Conservation (phyloP, 2,113 vertebrate species). For the Microtus richardsoni region DNA sequence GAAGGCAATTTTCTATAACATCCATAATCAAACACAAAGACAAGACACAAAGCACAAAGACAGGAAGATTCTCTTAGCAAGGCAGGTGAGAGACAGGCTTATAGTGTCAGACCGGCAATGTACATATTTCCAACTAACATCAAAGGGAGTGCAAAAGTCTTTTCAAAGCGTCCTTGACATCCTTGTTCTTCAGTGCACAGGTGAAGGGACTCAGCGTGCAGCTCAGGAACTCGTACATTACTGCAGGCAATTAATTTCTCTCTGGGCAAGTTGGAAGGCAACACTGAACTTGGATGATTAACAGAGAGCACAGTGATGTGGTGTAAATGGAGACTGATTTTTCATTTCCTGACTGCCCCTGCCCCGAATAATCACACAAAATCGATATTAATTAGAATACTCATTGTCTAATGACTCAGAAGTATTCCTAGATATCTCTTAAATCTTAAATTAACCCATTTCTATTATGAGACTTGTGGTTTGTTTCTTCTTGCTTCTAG, state of each 20-base stretch:
- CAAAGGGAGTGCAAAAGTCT: not conserved
- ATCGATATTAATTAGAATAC: too few species aligned
- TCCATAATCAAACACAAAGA: too few species aligned
- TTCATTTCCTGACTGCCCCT: too few species aligned
- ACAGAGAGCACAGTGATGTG: not conserved
- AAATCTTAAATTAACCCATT: too few species aligned
- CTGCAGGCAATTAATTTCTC: not conserved
- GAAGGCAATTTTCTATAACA: too few species aligned
- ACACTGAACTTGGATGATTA: not conserved
- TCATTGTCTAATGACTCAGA: too few species aligned
- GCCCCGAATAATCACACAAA: too few species aligned
- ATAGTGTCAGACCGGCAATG: not conserved
- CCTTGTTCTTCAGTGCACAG: not conserved
- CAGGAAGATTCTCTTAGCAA: not conserved
- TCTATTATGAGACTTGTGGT: too few species aligned
- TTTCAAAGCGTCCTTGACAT: not conserved
- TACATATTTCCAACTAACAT: not conserved
- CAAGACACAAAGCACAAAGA: not conserved
- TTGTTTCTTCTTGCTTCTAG: too few species aligned
- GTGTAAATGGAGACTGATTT: too few species aligned
- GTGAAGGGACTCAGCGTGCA: not conserved
- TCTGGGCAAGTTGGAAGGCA: not conserved
- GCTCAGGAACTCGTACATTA: not conserved
- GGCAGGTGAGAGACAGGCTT: not conserved
- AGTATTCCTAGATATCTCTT: too few species aligned